A percentile compares a stretch with the other conserved stretches of the same genome.
These are phyloP conservation scores for Pogonophryne albipinna DNA, from an alignment of 2,797 vertebrate genomes.

Conservation along the genomic window DNA sequence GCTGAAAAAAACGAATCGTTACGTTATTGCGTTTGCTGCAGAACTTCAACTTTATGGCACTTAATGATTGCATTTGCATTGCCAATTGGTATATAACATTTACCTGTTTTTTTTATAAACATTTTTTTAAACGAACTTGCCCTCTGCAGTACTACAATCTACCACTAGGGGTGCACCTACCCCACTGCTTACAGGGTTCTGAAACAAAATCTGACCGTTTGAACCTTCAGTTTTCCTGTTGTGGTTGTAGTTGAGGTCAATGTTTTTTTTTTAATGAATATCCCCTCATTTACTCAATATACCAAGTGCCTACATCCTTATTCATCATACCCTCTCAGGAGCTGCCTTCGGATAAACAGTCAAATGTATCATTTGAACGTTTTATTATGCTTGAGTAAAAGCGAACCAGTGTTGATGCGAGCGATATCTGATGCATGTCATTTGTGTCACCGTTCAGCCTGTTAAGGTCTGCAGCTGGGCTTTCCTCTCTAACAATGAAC, in stretches of 20 bases:
- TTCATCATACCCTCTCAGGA: background rate
- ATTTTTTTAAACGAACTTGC: too few species aligned
- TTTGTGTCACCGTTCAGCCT: conserved; percentile 1
- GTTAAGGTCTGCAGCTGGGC: conserved; percentile 44
- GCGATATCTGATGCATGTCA: conserved; percentile 34
- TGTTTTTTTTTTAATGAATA: background rate
- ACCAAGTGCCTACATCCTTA: background rate
- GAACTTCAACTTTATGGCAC: too few species aligned
- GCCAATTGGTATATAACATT: too few species aligned
- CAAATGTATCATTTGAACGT: background rate
- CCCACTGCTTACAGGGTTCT: too few species aligned
- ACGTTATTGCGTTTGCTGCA: too few species aligned
- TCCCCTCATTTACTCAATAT: background rate
- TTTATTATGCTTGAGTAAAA: conserved; percentile 39
- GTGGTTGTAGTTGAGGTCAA: background rate
- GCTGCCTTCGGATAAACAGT: background rate
- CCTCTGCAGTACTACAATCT: too few species aligned
- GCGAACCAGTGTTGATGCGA: conserved; percentile 22
- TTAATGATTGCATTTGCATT: too few species aligned
- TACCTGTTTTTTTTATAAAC: too few species aligned
- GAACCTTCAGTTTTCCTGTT: background rate
- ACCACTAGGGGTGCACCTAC: too few species aligned
- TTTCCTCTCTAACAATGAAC: conserved; percentile 53
- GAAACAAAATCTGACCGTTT: background rate
- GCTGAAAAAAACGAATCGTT: too few species aligned